These are phyloP conservation scores for Stylophora pistillata DNA, from an alignment of 64 coral and sea anemone genomes.

Conservation along the genomic window DNA sequence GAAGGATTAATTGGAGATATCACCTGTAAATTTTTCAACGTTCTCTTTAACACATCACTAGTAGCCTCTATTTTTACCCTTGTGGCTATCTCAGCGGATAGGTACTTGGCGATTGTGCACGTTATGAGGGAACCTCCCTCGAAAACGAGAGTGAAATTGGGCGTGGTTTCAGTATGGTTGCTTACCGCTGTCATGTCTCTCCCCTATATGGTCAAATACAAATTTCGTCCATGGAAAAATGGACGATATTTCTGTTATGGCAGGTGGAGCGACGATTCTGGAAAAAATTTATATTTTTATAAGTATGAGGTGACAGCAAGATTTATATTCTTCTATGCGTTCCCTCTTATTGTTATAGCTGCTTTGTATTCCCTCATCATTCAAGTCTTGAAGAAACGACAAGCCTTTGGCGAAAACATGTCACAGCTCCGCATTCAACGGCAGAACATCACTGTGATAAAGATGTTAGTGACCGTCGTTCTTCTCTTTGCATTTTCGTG, in stretches of 20 bases:
- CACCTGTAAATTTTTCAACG: constrained; percentile 49
- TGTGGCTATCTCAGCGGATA: constrained; percentile 55
- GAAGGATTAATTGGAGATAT: constrained; percentile 57
- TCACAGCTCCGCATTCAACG: constrained; percentile 25
- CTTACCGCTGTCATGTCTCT: constrained; percentile 19
- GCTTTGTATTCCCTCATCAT: constrained; percentile 69
- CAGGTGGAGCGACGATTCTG: not conserved
- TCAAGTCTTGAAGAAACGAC: constrained; percentile 53
- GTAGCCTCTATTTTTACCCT: constrained; percentile 53
- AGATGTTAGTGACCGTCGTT: constrained; percentile 76
- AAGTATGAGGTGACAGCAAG: constrained; percentile 35
- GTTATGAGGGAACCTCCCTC: constrained; percentile 62
- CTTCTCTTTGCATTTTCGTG: constrained; percentile 79
- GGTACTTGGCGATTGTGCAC: constrained; percentile 67
- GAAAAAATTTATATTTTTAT: not conserved
- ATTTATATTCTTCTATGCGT: constrained; percentile 43
- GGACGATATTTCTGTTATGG: constrained; percentile 5
- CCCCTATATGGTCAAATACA: constrained; percentile 41
- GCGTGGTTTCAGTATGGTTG: constrained; percentile 40
- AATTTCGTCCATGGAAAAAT: not conserved
- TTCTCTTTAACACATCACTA: constrained; percentile 37
- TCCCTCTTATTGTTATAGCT: constrained; percentile 59
- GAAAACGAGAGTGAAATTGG: constrained; percentile 34
- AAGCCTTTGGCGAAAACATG: constrained; percentile 69
- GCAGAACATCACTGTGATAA: constrained; percentile 57